Evolutionary conservation across 2,888 invertebrate species (phyloP).

Genomic region (Autographa pulchrina): DNA sequence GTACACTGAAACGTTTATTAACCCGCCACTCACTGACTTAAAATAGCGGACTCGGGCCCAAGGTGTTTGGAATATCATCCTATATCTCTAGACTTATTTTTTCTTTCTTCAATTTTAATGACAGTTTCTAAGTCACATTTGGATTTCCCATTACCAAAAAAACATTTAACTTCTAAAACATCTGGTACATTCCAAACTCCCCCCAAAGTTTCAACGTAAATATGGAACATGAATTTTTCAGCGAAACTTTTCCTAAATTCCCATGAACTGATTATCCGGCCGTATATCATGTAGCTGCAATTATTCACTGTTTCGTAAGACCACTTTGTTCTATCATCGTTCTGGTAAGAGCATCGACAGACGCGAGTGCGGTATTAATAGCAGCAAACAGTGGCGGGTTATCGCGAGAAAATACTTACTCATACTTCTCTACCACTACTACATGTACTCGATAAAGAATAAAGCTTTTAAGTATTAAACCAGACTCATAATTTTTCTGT

Average conservation of each 20-base stretch:
- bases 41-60: too few relatives aligned
- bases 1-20: too few relatives aligned
- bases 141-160: too few relatives aligned
- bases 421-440: conserved; percentile 48
- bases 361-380: conserved; percentile 58
- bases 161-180: too few relatives aligned
- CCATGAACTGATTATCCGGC: neutral
- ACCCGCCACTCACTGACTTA: too few relatives aligned
- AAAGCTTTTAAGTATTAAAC: too few relatives aligned
- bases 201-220: neutral
- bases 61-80: too few relatives aligned
- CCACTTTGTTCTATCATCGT: conserved; percentile 60
- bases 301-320: conserved; percentile 57
- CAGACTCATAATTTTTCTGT: too few relatives aligned
- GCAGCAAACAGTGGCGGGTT: conserved; percentile 58
- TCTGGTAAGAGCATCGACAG: conserved; percentile 59
- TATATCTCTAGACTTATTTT: too few relatives aligned
- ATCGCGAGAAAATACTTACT: conserved; percentile 63
- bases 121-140: too few relatives aligned
- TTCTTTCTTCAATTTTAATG: too few relatives aligned
- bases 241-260: neutral
- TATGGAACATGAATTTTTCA: neutral
- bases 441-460: neutral
- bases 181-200: neutral
- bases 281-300: conserved; percentile 36